phyloP scores from a whole-genome alignment of 2,797 vertebrate genomes.

The Sebastes cheni region DNA sequence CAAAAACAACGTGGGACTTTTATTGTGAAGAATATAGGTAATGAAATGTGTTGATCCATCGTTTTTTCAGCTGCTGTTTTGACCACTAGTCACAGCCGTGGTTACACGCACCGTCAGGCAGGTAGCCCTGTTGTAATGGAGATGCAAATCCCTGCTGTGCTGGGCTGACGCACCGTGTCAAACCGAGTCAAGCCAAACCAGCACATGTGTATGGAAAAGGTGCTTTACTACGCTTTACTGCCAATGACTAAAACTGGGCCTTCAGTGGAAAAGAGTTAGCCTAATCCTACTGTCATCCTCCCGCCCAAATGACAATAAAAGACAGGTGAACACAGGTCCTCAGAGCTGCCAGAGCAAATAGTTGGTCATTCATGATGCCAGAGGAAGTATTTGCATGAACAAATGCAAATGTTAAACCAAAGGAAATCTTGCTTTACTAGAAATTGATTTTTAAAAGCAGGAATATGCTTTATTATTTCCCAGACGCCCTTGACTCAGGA shows the following conservation, averaged over 20 bases:
- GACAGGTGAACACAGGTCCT: background rate
- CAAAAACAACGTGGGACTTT: no score
- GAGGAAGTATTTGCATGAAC: background rate
- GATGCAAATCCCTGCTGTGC: background rate
- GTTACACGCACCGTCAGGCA: no score
- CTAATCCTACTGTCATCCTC: background rate
- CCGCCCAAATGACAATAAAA: background rate
- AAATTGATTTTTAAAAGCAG: background rate
- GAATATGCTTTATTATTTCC: background rate
- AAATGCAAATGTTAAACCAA: background rate
- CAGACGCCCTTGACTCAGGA: slow-evolving; percentile 91
- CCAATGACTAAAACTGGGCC: background rate
- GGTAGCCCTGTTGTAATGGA: background rate
- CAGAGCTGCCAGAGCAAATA: background rate
- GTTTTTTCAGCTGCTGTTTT: no score
- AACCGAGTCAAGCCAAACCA: background rate
- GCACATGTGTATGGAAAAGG: no score
- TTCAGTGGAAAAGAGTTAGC: background rate
- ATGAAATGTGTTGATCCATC: no score
- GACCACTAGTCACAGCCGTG: no score
- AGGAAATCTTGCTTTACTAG: background rate
- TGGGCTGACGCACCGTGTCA: background rate
- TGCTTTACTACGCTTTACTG: no score
- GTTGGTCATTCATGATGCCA: background rate
- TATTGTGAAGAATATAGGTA: no score